Base-by-base conservation (phyloP, 2,797 vertebrate genomes). In the Champsocephalus esox region DNA sequence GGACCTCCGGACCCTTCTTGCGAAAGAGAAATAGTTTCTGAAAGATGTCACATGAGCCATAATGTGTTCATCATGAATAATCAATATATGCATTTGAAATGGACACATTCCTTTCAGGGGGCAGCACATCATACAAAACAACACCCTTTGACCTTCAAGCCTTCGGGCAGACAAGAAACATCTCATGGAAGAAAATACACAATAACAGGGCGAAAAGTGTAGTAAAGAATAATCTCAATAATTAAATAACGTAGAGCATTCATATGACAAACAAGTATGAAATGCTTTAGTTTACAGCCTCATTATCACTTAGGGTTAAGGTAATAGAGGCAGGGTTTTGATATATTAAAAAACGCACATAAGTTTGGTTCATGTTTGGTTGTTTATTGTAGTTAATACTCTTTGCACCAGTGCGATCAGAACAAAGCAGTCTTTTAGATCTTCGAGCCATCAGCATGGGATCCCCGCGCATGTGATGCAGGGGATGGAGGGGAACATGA, bases 381-480 rank as follows among this genome's bases (percentile, higher is more conserved):
- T 12, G 3, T 55, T 61, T 54, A 12, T 32, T 16, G 10, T 17
- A 4, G 9, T 14, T 12, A 9, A 45, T 54, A 48, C 5, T 66
- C 43, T 61, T 16, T 32, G 12, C 14, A 12, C 14, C 19, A 34
- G 32, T 4, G 49, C 0, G 5, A 32, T 21, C 3, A 14, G 38
- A 76, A 60, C 57, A 79, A 80, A 67, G 64, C 48, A 1, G 41
- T 19, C 61, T 45, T 70, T 63, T n/a, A 12, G 17, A 73, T 1
- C 1, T 48, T 60, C 10, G 32, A 48, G 68, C 56, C 56, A 38
- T 17, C 61, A 45, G 44, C 46, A 66, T 28, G 48, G 49, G 46
- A 65, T 59, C 21, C 0, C 13, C 14, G 1, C 41, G 66, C 82
- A 74, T 75, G 77, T 77, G 82, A 81, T 66, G 3, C 19, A 34